phyloP scores from a whole-genome alignment of 2,888 invertebrate species.

The Phoronis australis region DNA sequence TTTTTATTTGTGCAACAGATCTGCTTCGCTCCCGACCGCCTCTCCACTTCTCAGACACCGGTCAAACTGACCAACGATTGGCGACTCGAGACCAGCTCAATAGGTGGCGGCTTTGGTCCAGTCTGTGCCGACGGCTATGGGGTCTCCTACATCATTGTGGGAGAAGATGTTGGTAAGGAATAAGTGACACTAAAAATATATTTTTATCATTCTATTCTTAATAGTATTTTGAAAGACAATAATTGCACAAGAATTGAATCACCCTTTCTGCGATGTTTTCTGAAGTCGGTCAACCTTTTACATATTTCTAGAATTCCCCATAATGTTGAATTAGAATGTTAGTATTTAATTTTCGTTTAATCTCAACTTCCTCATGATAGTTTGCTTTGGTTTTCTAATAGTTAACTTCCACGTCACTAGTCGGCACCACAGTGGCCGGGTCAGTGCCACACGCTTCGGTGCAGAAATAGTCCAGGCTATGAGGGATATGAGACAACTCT shows the following conservation, averaged over 20 bases:
- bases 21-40: conserved; percentile 21
- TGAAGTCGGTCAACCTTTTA: no score
- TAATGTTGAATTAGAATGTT: no score
- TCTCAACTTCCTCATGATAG: not conserved
- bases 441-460: conserved; percentile 23
- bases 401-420: conserved; percentile 29
- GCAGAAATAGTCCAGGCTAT: conserved; percentile 11
- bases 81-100: conserved; percentile 19
- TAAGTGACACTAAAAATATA: not conserved
- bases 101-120: conserved; percentile 33
- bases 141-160: conserved; percentile 34
- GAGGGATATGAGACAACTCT: conserved; percentile 13
- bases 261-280: no score
- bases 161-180: conserved; percentile 32
- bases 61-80: conserved; percentile 23
- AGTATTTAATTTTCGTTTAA: no score
- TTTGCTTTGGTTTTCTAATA: conserved; percentile 18
- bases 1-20: conserved; percentile 14
- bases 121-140: conserved; percentile 30
- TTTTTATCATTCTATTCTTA: not conserved
- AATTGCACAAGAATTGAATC: no score
- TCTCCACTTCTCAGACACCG: conserved; percentile 40
- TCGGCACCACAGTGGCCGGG: conserved; percentile 18
- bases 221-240: no score
- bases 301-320: no score